Evolutionary conservation across 2,797 vertebrate genomes (phyloP).

Genomic region (Sebastes elongatus): DNA sequence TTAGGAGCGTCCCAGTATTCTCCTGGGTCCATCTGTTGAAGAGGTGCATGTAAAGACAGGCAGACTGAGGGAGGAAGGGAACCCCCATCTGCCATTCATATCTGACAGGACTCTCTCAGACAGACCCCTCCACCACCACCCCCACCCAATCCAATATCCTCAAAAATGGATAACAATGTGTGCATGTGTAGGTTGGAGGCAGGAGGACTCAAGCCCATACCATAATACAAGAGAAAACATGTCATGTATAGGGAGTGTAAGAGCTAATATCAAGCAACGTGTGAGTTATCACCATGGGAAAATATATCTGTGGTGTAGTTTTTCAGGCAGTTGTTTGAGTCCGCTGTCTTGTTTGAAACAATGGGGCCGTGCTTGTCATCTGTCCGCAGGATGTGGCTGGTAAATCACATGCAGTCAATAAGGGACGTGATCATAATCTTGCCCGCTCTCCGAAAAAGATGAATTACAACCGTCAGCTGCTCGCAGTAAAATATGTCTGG

Average conservation of each 20-base stretch:
- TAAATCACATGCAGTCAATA: constrained; percentile 49
- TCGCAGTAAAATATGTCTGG: constrained; percentile 41
- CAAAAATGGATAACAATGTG: background rate
- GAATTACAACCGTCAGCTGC: constrained; percentile 38
- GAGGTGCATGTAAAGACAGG: constrained; percentile 34
- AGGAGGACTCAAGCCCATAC: background rate
- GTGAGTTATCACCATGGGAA: constrained; percentile 22
- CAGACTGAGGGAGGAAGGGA: constrained; percentile 41
- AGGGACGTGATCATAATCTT: constrained; percentile 38
- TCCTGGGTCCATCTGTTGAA: constrained; percentile 77
- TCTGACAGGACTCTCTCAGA: constrained; percentile 11
- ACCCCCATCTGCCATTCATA: constrained; percentile 73
- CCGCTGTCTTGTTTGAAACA: constrained; percentile 37
- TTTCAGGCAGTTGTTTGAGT: constrained; percentile 12
- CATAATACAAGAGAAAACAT: background rate
- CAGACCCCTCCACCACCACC: background rate
- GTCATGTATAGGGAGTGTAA: background rate
- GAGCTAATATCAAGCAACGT: constrained; percentile 11
- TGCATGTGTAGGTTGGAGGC: background rate
- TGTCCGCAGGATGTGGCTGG: constrained; percentile 39
- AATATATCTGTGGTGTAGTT: background rate
- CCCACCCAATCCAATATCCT: constrained; percentile 14
- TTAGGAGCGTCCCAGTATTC: constrained; percentile 74
- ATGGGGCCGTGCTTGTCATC: constrained; percentile 34
- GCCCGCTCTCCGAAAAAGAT: constrained; percentile 16